These are phyloP conservation scores for Mesopsocus fuscifrons DNA, from an alignment of 2,888 invertebrate species.

Conservation along the genomic window DNA sequence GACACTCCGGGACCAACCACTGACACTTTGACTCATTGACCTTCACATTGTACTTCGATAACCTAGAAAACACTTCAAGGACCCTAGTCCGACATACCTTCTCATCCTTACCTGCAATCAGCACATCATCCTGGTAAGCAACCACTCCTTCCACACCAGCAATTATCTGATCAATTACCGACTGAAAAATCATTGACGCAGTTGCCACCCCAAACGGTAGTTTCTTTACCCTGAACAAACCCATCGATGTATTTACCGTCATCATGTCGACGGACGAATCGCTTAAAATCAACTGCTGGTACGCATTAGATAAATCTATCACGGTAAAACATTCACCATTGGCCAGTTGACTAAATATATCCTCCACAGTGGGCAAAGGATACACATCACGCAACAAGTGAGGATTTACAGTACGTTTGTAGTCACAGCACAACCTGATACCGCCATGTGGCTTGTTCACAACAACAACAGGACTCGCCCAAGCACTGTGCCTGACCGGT, in stretches of 20 bases:
- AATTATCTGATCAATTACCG: conserved; percentile 14
- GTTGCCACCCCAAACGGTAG: conserved; percentile 14
- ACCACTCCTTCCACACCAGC: conserved; percentile 12
- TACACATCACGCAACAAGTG: not conserved
- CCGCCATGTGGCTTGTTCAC: not conserved
- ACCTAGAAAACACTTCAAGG: conserved; percentile 16
- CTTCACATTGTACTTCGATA: conserved; percentile 17
- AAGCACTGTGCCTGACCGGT: not conserved
- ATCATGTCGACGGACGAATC: conserved; percentile 11
- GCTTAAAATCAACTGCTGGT: conserved; percentile 14
- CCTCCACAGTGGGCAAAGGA: not conserved
- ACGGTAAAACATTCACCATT: conserved; percentile 17
- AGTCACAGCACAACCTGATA: not conserved
- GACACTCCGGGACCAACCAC: conserved; percentile 15
- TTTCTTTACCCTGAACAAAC: conserved; percentile 14
- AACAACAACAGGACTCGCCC: not conserved
- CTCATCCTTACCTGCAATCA: conserved; percentile 19
- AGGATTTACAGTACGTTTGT: not conserved
- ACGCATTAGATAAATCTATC: conserved; percentile 15
- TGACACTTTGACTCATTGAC: conserved; percentile 19
- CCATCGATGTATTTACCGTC: conserved; percentile 15
- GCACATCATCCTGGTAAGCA: conserved; percentile 17
- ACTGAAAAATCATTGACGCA: conserved; percentile 15
- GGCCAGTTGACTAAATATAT: conserved; percentile 16
- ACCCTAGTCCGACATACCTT: conserved; percentile 19